Conservation (phyloP, 2,888 invertebrate species). For the Diogma glabrata region DNA sequence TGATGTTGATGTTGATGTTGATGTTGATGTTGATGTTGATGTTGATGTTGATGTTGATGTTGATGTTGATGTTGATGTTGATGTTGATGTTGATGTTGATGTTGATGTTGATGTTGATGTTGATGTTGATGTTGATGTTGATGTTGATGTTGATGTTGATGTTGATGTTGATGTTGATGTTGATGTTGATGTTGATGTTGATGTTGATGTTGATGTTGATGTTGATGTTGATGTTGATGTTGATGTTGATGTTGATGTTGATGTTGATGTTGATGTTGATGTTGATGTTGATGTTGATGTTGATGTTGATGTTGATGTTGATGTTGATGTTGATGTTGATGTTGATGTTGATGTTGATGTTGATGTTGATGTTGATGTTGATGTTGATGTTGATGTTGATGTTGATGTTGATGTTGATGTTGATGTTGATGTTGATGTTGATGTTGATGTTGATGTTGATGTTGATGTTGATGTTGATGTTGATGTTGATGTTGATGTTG, state of each 20-base stretch:
- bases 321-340: constrained; percentile 12
- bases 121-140: constrained; percentile 12
- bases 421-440: constrained; percentile 12
- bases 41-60: constrained; percentile 12
- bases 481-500: constrained; percentile 12
- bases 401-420: constrained; percentile 12
- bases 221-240: constrained; percentile 11
- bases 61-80: constrained; percentile 12
- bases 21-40: constrained; percentile 12
- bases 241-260: constrained; percentile 11
- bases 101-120: constrained; percentile 12
- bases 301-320: constrained; percentile 12
- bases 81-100: constrained; percentile 12
- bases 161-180: constrained; percentile 12
- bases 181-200: constrained; percentile 12
- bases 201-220: constrained; percentile 12
- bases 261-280: constrained; percentile 12
- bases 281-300: constrained; percentile 12
- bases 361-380: constrained; percentile 11
- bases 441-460: constrained; percentile 13
- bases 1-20: constrained; percentile 12
- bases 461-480: constrained; percentile 12
- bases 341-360: constrained; percentile 12
- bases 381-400: constrained; percentile 12
- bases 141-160: constrained; percentile 12